A percentile compares a stretch with the other conserved stretches of the same genome.
Evolutionary conservation across 2,888 invertebrate species (phyloP).

Genomic region (Drosophila aldrichi): DNA sequence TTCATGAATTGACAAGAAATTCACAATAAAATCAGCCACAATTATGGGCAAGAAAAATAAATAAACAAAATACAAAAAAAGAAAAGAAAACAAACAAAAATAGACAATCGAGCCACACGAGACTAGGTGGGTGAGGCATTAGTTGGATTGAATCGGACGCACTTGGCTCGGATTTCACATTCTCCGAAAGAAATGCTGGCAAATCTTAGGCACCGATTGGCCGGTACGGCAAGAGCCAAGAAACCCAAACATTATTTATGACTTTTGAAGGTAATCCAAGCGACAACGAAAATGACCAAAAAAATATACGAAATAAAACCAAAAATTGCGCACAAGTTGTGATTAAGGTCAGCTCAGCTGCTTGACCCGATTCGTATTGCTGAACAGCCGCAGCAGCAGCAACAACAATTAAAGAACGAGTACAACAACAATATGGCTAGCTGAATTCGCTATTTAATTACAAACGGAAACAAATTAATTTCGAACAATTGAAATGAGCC

Average conservation of each 20-base stretch:
- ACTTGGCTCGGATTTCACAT: constrained; percentile 53
- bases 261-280: constrained; percentile 44
- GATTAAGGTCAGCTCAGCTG: constrained; percentile 71
- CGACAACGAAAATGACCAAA: constrained; percentile 25
- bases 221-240: constrained; percentile 29
- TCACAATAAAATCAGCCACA: constrained; percentile 54
- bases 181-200: constrained; percentile 58
- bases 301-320: constrained; percentile 20
- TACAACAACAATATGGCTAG: constrained; percentile 30
- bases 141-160: constrained; percentile 19
- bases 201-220: constrained; percentile 57
- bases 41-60: constrained; percentile 38
- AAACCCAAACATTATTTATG: constrained; percentile 28
- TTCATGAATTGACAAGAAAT: constrained; percentile 77
- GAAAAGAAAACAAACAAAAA: constrained; percentile 4
- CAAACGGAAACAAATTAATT: constrained; percentile 77
- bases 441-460: constrained; percentile 61
- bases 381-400: constrained; percentile 3
- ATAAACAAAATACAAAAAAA: not conserved
- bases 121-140: constrained; percentile 66
- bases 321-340: constrained; percentile 72
- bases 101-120: constrained; percentile 28
- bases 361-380: constrained; percentile 63
- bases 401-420: constrained; percentile 24
- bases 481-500: constrained; percentile 69